Evolutionary conservation across 2,888 invertebrate species (phyloP), one percentile per base, ranked within the genome.

Genomic region (Nasonovia ribisnigri): DNA sequence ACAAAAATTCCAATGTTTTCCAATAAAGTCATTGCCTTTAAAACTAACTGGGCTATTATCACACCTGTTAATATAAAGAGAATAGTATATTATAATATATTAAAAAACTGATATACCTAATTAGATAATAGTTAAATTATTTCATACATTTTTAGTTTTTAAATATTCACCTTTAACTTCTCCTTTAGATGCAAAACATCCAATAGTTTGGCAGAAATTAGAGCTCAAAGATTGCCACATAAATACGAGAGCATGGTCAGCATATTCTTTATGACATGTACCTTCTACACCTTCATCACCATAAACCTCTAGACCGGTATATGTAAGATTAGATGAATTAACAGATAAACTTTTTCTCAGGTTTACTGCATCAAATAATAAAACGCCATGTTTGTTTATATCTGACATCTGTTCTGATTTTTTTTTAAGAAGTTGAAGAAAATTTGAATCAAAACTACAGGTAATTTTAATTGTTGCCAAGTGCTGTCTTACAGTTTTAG

Each of bases 391-490:
- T 29, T 54, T 88, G 3, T n/a, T 54, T 1, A 16, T 88, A 54
- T 16, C 51, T 36, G 88, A 36, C 54, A 88, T 88, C 6, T 88
- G 88, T 6, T 57, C 57, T 29, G 57, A 26, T 57, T 29, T 57
- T 57, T 57, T 57, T 57, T 57, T 57, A 24, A 57, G 24, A 8
- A 57, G 57, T 57, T 57, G n/a, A n/a, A 88, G 20, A 88, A 88
- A 88, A 54, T 88, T 54, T 26, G 51, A 54, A 54, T 88, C 88
- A 88, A 88, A 88, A 20, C 88, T 26, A 42, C 88, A 88, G 51
- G 88, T 54, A 36, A 54, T 88, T 24, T 88, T 88, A 54, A 88
- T 36, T 8, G n/a, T n/a, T 54, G 88, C 24, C 16, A 54, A 42
- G 2, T 36, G 26, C 6, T 42, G n/a, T n/a, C 54, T n/a, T 88